Base-by-base conservation (phyloP, 2,797 vertebrate genomes). In the Micrastur ruficollis region DNA sequence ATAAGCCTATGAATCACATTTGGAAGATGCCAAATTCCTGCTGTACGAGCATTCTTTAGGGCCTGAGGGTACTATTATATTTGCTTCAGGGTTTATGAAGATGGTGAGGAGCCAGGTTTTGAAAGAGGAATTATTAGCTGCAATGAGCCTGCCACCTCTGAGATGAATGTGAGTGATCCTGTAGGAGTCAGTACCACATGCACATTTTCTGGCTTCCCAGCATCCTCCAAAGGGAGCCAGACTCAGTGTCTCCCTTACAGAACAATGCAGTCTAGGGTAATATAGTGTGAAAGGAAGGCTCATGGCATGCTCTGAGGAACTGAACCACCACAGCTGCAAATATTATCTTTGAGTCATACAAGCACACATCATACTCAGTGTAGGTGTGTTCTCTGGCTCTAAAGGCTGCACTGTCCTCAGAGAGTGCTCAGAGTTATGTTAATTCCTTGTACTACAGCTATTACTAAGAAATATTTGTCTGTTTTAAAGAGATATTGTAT, bases 281-380 rank as follows among this genome's bases (percentile, higher is more conserved):
- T 61, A 71, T 19, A 34, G 56, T 61, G 78, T 87, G 81, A 95
- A 92, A 92, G 86, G 66, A 94, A 84, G 29, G 66, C 21, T 89
- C 59, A 27, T 67, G 59, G 83, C 55, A 70, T 84, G 50, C 55
- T 90, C 86, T 53, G 81, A 82, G 59, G 71, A 96, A 84, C 38
- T 1, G 0, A 95, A 93, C 70, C 58, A 89, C 90, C 66, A 62
- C 92, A 92, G 86, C 81, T 93, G 78, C 82, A 95, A 93, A 96
- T 96, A 92, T 32, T 92, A 78, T 89, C 87, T 83, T 91, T 91
- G 90, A 93, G 80, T 93, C 82, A 84, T n/a, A 62, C 23, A 86
- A 72, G 90, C 47, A 89, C 63, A 80, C 50, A 73, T 49, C 86
- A 44, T 47, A 49, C 34, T 79, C 47, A 22, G 86, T 32, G 36